Evolutionary conservation across 2,113 vertebrate species (phyloP), one percentile per base, ranked within the genome.

Genomic region (Gulo gulo): DNA sequence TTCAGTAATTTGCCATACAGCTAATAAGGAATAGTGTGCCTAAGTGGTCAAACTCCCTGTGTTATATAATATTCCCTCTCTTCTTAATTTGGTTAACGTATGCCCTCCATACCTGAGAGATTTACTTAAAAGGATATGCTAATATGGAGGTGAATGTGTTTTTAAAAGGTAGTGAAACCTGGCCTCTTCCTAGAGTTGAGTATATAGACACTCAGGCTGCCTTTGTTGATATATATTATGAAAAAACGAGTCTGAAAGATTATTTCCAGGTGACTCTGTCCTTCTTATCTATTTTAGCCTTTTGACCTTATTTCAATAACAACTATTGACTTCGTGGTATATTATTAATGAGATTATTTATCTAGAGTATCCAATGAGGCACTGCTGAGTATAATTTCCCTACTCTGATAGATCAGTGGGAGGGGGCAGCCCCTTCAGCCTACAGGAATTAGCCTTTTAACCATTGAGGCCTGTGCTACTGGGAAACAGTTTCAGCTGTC

Each of bases 311-410:
- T 85, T 92, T 91, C 86, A 89, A 39, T 39, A 96, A 47, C 47
- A 97, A 21, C 42, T 88, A 10, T 91, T 36, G 63, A 63, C 47
- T 86, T 78, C 29, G 14, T 87, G 36, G 63, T 82, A 87, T 84
- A 69, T 89, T 94, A 45, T 91, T 67, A 89, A 69, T 96, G 63
- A 97, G 45, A 95, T 91, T 89, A 88, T 89, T 91, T 94, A 73
- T 85, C 39, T 79, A 69, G 39, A 78, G 31, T 86, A 71, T 42
- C 52, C 39, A 74, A 65, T 20, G 50, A 94, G 36, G 71, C 14
- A 84, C 42, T 96, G 9, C 86, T 78, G 59, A 73, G 39, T 85
- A 3, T 91, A 59, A 81, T 39, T 86, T 92, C 23, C 69, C 69
- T 61, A 29, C 8, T 83, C 67, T 63, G 67, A 50, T 84, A 55